These are phyloP conservation scores for Junonia oenone DNA, from an alignment of 2,888 invertebrate genomes.

Conservation along the genomic window DNA sequence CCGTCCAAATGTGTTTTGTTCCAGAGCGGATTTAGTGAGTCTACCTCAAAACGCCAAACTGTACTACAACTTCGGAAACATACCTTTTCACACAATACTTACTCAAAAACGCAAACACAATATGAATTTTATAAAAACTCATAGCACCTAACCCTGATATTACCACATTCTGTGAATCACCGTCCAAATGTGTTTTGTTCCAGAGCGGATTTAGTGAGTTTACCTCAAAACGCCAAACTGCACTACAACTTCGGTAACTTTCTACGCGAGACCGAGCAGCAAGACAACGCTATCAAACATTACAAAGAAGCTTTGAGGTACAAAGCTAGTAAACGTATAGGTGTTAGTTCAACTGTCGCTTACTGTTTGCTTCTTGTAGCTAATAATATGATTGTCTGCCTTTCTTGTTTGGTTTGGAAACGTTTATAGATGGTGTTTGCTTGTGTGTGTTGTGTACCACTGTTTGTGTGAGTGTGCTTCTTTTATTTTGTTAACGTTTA, in stretches of 20 bases:
- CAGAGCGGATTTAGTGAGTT: conserved; percentile 88
- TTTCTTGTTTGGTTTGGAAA: neutral
- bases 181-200: conserved; percentile 61
- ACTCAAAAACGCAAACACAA: no score
- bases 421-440: neutral
- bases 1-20: no score
- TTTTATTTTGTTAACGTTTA: neutral
- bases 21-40: no score
- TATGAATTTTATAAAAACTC: neutral
- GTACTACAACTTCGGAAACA: no score
- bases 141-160: neutral
- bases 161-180: conserved; percentile 5
- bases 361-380: neutral
- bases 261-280: conserved; percentile 86
- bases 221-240: conserved; percentile 94
- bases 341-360: conserved; percentile 1
- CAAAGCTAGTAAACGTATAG: conserved; percentile 28
- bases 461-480: neutral
- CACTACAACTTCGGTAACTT: conserved; percentile 95
- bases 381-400: neutral
- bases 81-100: no score
- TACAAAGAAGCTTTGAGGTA: conserved; percentile 91
- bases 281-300: conserved; percentile 86
- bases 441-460: neutral
- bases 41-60: no score